Base-by-base conservation (phyloP, 2,888 invertebrate genomes). In the Brachynemurus nebulosus region DNA sequence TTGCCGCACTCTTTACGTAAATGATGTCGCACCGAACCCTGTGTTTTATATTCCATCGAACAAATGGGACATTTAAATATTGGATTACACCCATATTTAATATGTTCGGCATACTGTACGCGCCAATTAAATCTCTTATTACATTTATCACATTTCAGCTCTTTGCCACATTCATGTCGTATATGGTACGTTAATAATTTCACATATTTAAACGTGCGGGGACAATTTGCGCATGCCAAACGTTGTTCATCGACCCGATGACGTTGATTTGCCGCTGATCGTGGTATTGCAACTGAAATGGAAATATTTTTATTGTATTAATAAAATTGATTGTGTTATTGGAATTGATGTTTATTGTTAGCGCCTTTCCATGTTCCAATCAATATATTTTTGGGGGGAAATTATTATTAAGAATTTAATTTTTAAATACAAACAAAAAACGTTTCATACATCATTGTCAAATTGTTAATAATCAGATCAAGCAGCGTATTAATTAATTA, bases 151-250 rank as follows among this genome's bases (percentile, higher is more conserved):
- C 37, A 37, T 37, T 37, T 18, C 8, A 19, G 12, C 12, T 12
- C 18, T 18, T 19, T 37, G 12, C 37, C 37, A 19, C 37, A 37
- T 19, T n/a, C 20, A 37, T 37, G 37, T 19, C 18, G 16, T 9
- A 37, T 37, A 12, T 37, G 37, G 18, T 37, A 37, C 9, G 37
- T 37, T 37, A 37, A 37, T 19, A 19, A 20, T 20, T 37, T 37
- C 20, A 12, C n/a, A 16, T 19, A 37, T 37, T 37, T 37, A 19
- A 19, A 37, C 12, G n/a, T 37, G 20, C 19, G 19, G 9, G 37
- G 37, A 37, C 37, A 37, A 37, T n/a, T 20, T n/a, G 7, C 2
- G 20, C 37, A 37, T 19, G 18, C 18, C 12, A 37, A 37, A 19
- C 37, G 37, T 5, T 18, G 19, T 37, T 19, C 37, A 2, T 8